Base-by-base conservation (phyloP, 2,113 vertebrate species). In the Ivindomyrus marchei region DNA sequence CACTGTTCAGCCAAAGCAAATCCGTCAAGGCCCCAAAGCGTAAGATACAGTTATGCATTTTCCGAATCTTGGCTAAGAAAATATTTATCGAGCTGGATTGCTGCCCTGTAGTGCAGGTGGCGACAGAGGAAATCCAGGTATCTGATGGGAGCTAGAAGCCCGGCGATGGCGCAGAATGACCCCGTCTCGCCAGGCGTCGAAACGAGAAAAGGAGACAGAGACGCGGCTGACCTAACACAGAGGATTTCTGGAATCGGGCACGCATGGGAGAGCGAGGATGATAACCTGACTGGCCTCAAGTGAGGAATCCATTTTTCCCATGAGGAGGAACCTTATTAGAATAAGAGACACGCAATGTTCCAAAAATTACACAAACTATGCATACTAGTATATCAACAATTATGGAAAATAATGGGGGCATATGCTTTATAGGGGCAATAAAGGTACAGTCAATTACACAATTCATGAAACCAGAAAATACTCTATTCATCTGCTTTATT, bases 11-110 rank as follows among this genome's bases (percentile, higher is more conserved):
- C 94, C 90, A 90, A 93, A 92, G 66, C 90, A 77, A 53, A 52
- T 15, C 0, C 24, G 88, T 56, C 87, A n/a, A 24, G 62, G 88
- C 77, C 89, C 50, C 53, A 10, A 87, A 91, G 90, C 88, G 92
- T 91, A 92, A 93, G 91, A 92, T 91, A 92, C 90, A 90, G 93
- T 95, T 94, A 94, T 92, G 93, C 94, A 95, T 95, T 92, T 95
- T 92, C 90, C 87, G 90, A 94, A 94, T 95, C 92, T 93, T 88
- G 90, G 92, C 92, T 94, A 93, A 94, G 91, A 91, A 94, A 95
- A 95, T 95, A 94, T 94, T 93, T 94, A 94, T 95, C 90, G 91
- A 94, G 91, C 90, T 50, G 83, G 87, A 88, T 89, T 93, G 93
- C 92, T 88, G 89, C 91, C 88, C 90, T 90, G 91, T 91, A 93